Conservation (phyloP, 2,113 vertebrate species). For the Todiramphus chloris region DNA sequence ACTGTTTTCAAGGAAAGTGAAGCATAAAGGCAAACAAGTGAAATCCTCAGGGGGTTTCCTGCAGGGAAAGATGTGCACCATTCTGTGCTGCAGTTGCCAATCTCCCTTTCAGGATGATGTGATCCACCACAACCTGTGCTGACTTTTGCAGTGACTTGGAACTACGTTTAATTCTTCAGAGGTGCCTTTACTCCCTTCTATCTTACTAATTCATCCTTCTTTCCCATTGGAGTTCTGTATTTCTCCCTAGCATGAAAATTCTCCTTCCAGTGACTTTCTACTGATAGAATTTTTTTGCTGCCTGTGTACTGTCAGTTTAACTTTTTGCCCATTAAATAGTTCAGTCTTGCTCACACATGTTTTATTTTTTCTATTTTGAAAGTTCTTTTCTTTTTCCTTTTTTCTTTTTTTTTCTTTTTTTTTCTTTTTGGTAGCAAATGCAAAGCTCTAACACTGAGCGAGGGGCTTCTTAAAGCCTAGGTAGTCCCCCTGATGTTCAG, state of each 20-base stretch:
- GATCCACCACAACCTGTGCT: neutral
- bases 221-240: neutral
- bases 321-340: neutral
- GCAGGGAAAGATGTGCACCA: neutral
- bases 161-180: neutral
- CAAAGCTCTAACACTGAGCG: neutral
- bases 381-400: neutral
- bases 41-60: neutral
- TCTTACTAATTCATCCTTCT: neutral
- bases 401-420: no score
- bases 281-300: neutral
- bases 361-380: neutral
- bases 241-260: neutral
- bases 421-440: neutral
- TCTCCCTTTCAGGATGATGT: neutral
- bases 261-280: neutral
- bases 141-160: neutral
- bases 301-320: neutral
- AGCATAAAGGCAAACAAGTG: neutral
- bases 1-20: neutral
- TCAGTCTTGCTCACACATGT: neutral
- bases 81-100: rapidly evolving
- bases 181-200: neutral
- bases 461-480: neutral
- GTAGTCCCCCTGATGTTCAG: neutral